Evolutionary conservation across 2,888 invertebrate genomes (phyloP).

Genomic region (Pterostichus madidus): DNA sequence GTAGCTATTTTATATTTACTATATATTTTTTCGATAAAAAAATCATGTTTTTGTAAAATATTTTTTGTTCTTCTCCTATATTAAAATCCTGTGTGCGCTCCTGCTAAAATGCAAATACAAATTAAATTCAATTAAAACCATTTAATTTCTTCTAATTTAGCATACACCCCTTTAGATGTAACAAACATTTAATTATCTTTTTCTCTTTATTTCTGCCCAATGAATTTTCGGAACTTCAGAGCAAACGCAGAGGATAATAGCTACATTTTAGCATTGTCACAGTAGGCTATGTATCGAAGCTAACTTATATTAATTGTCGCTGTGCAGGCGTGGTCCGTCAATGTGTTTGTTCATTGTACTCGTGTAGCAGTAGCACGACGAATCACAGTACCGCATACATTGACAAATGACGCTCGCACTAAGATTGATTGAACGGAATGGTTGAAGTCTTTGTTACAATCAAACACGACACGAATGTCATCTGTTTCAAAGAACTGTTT

Average conservation of each 20-base stretch:
- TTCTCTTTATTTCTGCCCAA: too few species aligned
- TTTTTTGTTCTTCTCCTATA: too few species aligned
- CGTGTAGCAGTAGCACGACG: slow-evolving; percentile 30
- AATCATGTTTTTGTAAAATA: too few species aligned
- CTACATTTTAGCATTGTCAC: slow-evolving; percentile 15
- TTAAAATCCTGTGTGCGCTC: too few species aligned
- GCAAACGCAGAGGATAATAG: neutral
- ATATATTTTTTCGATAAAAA: too few species aligned
- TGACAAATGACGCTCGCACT: slow-evolving; percentile 58
- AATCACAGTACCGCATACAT: slow-evolving; percentile 35
- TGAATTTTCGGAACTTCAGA: too few species aligned
- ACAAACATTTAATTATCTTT: too few species aligned
- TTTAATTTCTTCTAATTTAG: too few species aligned
- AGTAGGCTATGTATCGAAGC: slow-evolving; percentile 21
- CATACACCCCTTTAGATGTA: too few species aligned
- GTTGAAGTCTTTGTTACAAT: slow-evolving; percentile 59
- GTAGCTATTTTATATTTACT: too few species aligned
- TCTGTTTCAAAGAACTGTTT: slow-evolving; percentile 45
- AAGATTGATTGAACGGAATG: slow-evolving; percentile 60
- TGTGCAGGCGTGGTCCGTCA: slow-evolving; percentile 1
- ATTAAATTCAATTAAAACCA: too few species aligned
- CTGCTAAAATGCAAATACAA: too few species aligned
- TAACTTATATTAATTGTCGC: slow-evolving; percentile 48
- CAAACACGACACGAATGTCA: slow-evolving; percentile 52
- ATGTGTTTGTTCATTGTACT: slow-evolving; percentile 47